Conservation (phyloP, 2,888 invertebrate genomes). For the Pachymerium ferrugineum region DNA sequence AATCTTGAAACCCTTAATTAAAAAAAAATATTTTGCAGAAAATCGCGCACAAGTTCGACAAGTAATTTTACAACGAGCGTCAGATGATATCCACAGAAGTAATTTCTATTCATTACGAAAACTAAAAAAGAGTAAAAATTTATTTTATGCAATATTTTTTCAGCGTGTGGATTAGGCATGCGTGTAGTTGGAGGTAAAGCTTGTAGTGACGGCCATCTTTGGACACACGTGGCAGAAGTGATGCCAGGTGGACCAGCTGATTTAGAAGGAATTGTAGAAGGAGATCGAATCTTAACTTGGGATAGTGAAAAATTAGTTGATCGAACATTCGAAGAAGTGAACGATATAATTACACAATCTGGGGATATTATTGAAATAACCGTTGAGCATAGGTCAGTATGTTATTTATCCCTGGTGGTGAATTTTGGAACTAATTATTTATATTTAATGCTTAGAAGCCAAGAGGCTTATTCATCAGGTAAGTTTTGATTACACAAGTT, state of each 20-base stretch:
- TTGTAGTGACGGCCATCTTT: slow-evolving; percentile 74
- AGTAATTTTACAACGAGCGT: too few relatives aligned
- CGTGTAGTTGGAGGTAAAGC: slow-evolving; percentile 88
- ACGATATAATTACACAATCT: slow-evolving; percentile 78
- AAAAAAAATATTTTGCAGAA: too few relatives aligned
- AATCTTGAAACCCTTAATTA: too few relatives aligned
- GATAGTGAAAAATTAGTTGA: slow-evolving; percentile 80
- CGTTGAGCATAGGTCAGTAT: neutral
- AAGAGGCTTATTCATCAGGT: neutral
- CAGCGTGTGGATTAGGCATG: slow-evolving; percentile 86
- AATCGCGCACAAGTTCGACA: too few relatives aligned
- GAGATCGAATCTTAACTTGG: slow-evolving; percentile 72
- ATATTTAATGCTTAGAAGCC: too few relatives aligned
- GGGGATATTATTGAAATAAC: slow-evolving; percentile 53
- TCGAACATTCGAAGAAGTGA: slow-evolving; percentile 88
- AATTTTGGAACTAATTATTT: too few relatives aligned
- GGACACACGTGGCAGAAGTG: slow-evolving; percentile 87
- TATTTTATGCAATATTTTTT: too few relatives aligned
- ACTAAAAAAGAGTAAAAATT: too few relatives aligned
- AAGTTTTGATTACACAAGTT: neutral
- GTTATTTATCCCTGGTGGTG: too few relatives aligned
- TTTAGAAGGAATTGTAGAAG: slow-evolving; percentile 71
- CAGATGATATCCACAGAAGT: too few relatives aligned
- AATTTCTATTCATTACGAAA: too few relatives aligned
- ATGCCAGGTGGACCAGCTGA: slow-evolving; percentile 88